These are phyloP conservation scores for Pheosia gnoma DNA, from an alignment of 2,888 invertebrate genomes.

Conservation along the genomic window DNA sequence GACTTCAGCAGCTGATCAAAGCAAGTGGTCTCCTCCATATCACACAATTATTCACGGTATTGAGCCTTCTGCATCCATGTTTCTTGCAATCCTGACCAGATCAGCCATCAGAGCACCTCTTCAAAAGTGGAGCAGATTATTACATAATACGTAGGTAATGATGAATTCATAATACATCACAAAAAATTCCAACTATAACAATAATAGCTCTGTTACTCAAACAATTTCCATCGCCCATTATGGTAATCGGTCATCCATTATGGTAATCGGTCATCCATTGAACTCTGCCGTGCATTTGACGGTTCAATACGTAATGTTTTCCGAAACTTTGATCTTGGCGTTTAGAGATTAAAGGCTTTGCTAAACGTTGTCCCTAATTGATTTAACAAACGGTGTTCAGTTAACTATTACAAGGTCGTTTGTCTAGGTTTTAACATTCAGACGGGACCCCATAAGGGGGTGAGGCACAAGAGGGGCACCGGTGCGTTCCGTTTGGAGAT, in stretches of 20 bases:
- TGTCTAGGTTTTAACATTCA: background rate
- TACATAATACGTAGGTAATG: too few relatives aligned
- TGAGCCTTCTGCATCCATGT: too few relatives aligned
- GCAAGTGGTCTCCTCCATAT: too few relatives aligned
- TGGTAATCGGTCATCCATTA: background rate
- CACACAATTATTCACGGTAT: too few relatives aligned
- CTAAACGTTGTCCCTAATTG: background rate
- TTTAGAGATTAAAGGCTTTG: background rate
- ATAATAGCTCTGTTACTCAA: background rate
- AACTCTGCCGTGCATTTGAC: background rate
- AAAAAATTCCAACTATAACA: background rate
- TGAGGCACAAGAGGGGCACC: too few relatives aligned
- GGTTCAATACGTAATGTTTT: conserved; percentile 1
- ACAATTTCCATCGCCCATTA: background rate
- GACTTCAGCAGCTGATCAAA: too few relatives aligned
- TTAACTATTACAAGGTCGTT: background rate
- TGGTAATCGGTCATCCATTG: background rate
- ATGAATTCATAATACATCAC: background rate
- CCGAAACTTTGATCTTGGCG: background rate
- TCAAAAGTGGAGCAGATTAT: too few relatives aligned
- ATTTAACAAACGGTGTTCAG: background rate
- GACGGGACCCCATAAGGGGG: too few relatives aligned
- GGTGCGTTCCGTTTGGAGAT: too few relatives aligned
- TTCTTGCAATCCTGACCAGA: too few relatives aligned
- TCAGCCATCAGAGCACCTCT: too few relatives aligned